Base-by-base conservation (phyloP, 2,797 vertebrate species). In the Alfaro cultratus region DNA sequence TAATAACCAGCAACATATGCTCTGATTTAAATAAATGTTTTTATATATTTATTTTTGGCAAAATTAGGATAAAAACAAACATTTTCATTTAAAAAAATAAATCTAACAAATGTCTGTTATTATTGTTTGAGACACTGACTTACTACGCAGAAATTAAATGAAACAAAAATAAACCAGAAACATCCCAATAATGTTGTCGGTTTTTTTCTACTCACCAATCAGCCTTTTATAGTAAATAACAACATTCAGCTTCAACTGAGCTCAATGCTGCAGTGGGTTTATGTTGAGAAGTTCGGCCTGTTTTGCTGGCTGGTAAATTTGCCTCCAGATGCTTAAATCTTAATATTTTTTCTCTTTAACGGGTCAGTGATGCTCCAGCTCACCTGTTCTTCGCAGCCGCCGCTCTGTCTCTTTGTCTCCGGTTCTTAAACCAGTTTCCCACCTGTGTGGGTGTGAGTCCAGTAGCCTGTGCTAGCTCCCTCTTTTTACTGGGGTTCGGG, bases 341-440 rank as follows among this genome's bases (percentile, higher is more conserved):
- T 39, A 39, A 1, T 41, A 41, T 51, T 79, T 3, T 0, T 15
- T 55, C 16, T 45, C n/a, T 81, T 45, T 34, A 62, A 21, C 47
- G 39, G 16, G 1, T 18, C 18, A 73, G 1, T 18, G 73, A 75
- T 23, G 49, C 73, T n/a, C 2, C 31, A 78, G 94, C 96, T 88
- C 92, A 99, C 98, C 98, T 99, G 96, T 99, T 99, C 92, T 99
- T 99, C 36, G 98, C 98, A 41, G 98, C 98, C 71, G 98, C 98
- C 2, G 98, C 98, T 94, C 98, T 96, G 95, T 99, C 98, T 93
- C 98, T 97, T 96, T 99, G 98, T 95, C 98, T 96, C 84, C 98
- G 97, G 81, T 99, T 99, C 96, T 99, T 99, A 96, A 99, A 99
- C 98, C 98, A 99, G 96, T 99, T 99, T 88, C 98, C 98, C 95